These are phyloP conservation scores for Oreochromis tanganicae DNA, from an alignment of 2,113 vertebrate genomes.

Conservation along the genomic window DNA sequence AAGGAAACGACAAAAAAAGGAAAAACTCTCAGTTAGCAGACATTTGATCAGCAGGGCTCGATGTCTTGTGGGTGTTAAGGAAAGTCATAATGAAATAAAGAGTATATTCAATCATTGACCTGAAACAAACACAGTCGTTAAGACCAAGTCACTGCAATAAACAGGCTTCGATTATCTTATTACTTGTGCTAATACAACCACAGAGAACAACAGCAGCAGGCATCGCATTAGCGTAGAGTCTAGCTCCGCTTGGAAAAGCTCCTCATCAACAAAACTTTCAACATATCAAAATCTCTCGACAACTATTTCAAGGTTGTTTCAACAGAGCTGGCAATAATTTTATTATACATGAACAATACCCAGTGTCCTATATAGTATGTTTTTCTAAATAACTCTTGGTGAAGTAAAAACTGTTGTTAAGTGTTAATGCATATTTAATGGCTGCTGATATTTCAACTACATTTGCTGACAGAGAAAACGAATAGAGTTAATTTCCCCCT, in stretches of 20 bases:
- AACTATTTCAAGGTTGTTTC: neutral
- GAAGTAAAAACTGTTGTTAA: neutral
- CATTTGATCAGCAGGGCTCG: neutral
- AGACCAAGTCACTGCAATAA: constrained; percentile 47
- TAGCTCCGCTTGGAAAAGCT: neutral
- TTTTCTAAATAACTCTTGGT: neutral
- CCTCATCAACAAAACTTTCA: neutral
- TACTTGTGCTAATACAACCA: constrained; percentile 35
- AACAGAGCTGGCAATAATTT: neutral
- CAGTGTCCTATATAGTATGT: neutral
- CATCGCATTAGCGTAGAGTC: constrained; percentile 8
- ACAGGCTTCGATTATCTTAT: constrained; percentile 36
- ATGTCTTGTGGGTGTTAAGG: constrained; percentile 15
- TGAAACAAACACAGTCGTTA: constrained; percentile 54
- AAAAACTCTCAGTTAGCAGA: neutral
- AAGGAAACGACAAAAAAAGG: neutral
- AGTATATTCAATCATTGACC: constrained; percentile 45
- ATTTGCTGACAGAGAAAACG: neutral
- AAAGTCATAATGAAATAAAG: constrained; percentile 44
- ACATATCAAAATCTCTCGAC: neutral
- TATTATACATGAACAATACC: neutral
- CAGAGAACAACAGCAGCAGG: constrained; percentile 33
- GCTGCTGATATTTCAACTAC: neutral
- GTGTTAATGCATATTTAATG: neutral
- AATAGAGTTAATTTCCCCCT: neutral